Evolutionary conservation across 2,888 invertebrate species (phyloP).

Genomic region (Ormia ochracea): DNA sequence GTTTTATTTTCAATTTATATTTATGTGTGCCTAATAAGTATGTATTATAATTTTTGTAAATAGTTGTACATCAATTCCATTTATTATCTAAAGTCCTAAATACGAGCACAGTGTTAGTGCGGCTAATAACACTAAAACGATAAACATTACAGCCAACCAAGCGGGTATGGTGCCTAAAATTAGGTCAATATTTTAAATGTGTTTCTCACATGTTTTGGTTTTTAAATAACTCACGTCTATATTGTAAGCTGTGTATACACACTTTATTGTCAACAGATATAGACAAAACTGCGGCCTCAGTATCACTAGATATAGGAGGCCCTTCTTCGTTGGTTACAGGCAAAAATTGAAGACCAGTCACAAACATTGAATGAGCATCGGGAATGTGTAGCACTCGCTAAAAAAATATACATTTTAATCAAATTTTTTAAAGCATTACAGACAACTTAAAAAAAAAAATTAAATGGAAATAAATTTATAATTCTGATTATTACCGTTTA

Average conservation of each 20-base stretch:
- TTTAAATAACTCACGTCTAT: conserved; percentile 81
- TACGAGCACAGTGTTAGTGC: conserved; percentile 90
- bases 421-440: neutral
- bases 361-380: conserved; percentile 95
- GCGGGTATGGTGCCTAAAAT: conserved; percentile 85
- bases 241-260: conserved; percentile 90
- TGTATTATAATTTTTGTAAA: neutral
- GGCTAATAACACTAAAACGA: conserved; percentile 85
- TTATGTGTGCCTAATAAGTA: neutral
- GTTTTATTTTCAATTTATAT: conserved; percentile 8
- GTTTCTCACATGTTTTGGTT: neutral
- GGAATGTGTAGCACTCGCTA: conserved; percentile 89
- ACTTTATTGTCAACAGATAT: conserved; percentile 97
- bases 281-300: conserved; percentile 92
- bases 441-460: neutral
- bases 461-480: too few species aligned
- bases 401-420: conserved; percentile 52
- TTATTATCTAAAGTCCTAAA: conserved; percentile 81
- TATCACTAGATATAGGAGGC: conserved; percentile 83
- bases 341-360: conserved; percentile 96
- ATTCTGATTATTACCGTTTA: too few species aligned
- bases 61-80: neutral
- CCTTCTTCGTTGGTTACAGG: conserved; percentile 84
- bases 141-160: conserved; percentile 87
- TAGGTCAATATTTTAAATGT: neutral